These are phyloP conservation scores for Aphyosemion australe DNA, from an alignment of 2,113 vertebrate genomes.

Conservation along the genomic window DNA sequence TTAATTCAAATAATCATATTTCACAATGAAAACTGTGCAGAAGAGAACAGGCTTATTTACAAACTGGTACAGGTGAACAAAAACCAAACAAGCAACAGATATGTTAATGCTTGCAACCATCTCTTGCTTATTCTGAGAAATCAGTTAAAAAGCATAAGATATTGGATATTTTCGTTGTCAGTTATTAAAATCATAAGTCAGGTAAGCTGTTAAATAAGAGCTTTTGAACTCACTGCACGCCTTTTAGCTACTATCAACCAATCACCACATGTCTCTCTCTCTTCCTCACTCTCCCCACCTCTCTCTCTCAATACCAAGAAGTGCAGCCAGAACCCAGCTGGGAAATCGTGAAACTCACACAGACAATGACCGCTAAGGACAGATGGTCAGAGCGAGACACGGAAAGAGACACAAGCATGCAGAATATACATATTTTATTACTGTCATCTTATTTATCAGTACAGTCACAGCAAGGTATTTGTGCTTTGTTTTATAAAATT, in stretches of 20 bases:
- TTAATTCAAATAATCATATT: too few species aligned
- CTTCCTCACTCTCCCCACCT: conserved; percentile 37
- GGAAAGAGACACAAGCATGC: conserved; percentile 5
- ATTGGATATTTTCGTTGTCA: background rate
- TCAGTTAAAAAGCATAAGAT: background rate
- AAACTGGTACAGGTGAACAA: background rate
- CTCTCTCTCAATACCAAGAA: conserved; percentile 44
- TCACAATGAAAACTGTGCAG: too few species aligned
- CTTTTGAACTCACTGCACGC: conserved; percentile 1
- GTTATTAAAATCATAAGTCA: background rate
- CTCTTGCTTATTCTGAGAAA: background rate
- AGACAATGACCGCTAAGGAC: conserved; percentile 51
- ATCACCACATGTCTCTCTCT: conserved; percentile 24
- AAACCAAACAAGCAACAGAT: background rate
- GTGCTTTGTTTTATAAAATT: background rate
- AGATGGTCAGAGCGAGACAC: conserved; percentile 62
- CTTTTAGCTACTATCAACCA: background rate
- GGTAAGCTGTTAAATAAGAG: background rate
- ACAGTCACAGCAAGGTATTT: background rate
- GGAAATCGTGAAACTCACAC: conserved; percentile 56
- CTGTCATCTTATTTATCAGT: conserved; percentile 1
- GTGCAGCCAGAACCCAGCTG: conserved; percentile 52
- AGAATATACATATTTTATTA: background rate
- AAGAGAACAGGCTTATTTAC: background rate
- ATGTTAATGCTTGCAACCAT: background rate